These are phyloP conservation scores for Conus betulinus DNA, from an alignment of 1,140 invertebrate genomes.

Conservation along the genomic window DNA sequence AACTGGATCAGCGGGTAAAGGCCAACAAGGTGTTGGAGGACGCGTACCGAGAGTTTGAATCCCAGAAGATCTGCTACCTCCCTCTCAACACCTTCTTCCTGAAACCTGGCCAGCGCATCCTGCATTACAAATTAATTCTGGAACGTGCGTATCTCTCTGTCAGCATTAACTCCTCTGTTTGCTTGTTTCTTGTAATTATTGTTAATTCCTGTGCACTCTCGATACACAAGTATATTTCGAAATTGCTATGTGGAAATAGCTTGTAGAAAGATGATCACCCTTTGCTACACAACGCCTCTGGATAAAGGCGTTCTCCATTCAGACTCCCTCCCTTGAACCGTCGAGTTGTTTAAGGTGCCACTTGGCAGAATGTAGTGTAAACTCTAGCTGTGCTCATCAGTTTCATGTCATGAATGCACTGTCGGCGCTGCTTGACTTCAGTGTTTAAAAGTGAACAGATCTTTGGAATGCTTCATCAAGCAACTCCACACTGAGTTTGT, in stretches of 20 bases:
- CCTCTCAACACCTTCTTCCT: slow-evolving; percentile 91
- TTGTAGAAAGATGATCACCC: not conserved
- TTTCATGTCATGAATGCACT: too few relatives aligned
- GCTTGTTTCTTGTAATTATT: not conserved
- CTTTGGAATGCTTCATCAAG: too few relatives aligned
- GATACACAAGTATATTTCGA: not conserved
- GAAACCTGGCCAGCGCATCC: slow-evolving; percentile 90
- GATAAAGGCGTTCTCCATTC: too few relatives aligned
- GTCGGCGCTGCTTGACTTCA: too few relatives aligned
- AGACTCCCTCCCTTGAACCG: too few relatives aligned
- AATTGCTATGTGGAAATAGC: not conserved
- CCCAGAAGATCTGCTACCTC: slow-evolving; percentile 85
- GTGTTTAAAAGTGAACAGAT: too few relatives aligned
- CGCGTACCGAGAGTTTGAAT: slow-evolving; percentile 89
- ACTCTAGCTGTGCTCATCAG: too few relatives aligned
- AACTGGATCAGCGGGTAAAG: slow-evolving; percentile 85
- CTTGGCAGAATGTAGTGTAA: too few relatives aligned
- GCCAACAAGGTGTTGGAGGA: slow-evolving; percentile 86
- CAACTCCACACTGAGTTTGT: too few relatives aligned
- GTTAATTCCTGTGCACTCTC: not conserved
- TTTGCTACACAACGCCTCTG: too few relatives aligned
- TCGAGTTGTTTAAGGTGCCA: too few relatives aligned
- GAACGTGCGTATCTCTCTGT: slow-evolving; percentile 84
- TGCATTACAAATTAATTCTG: slow-evolving; percentile 90
- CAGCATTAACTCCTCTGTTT: too few relatives aligned